Evolutionary conservation across 2,888 invertebrate species (phyloP).

Genomic region (Heliconius aoede): DNA sequence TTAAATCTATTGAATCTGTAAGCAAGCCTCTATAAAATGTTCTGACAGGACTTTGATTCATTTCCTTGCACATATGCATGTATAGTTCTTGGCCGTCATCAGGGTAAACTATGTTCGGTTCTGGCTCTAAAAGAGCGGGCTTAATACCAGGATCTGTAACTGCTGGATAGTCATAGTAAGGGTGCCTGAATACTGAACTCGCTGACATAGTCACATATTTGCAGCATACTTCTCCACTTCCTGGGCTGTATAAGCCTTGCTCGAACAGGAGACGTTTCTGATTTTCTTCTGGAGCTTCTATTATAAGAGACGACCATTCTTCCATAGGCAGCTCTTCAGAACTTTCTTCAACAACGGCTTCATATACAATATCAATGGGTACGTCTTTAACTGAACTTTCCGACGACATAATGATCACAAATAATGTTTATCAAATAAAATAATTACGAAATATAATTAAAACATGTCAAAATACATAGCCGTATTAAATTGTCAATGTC

Average conservation of each 20-base stretch:
- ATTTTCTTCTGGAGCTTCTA: constrained; percentile 54
- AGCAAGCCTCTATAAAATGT: constrained; percentile 60
- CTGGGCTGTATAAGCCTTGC: constrained; percentile 61
- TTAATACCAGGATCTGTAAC: constrained; percentile 69
- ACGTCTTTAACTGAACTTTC: constrained; percentile 42
- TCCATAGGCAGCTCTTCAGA: constrained; percentile 66
- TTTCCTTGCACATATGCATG: constrained; percentile 63
- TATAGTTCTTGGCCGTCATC: constrained; percentile 71
- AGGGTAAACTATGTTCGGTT: constrained; percentile 54
- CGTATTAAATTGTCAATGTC: constrained; percentile 2
- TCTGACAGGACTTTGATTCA: constrained; percentile 61
- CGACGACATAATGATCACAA: constrained; percentile 48
- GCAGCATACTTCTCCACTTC: constrained; percentile 66
- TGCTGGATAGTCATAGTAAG: constrained; percentile 67
- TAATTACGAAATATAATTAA: constrained; percentile 37
- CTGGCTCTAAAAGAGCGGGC: constrained; percentile 59
- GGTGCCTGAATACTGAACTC: constrained; percentile 64
- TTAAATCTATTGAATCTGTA: constrained; percentile 60
- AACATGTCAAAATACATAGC: constrained; percentile 25
- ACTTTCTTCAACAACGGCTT: constrained; percentile 53
- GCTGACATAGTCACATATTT: constrained; percentile 64
- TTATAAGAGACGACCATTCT: constrained; percentile 67
- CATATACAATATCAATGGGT: constrained; percentile 46
- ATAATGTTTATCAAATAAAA: constrained; percentile 27
- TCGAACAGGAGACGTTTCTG: constrained; percentile 54